Base-by-base conservation (phyloP, 2,113 vertebrate genomes). In the Dasyornis broadbenti region DNA sequence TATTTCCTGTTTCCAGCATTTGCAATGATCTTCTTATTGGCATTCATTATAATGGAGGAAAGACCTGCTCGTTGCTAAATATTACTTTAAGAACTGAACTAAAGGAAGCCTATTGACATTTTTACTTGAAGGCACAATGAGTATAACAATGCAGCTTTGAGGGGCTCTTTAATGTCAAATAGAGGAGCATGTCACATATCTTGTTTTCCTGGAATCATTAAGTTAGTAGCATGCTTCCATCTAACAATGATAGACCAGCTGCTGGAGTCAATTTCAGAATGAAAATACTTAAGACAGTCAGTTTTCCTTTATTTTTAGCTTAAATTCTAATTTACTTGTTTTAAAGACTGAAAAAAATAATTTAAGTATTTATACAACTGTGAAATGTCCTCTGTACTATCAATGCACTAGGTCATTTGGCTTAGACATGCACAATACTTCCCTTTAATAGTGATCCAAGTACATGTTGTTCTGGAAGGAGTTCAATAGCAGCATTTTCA, bases 361-460 rank as follows among this genome's bases (percentile, higher is more conserved):
- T 94, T 96, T 96, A 97, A 96, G 97, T 97, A 97, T 97, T 97
- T 97, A 95, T 92, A 11, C 78, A 97, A 97, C 96, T 95, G 83
- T 95, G 91, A 98, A 98, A 95, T 94, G 94, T 57, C 90, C 84
- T 86, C 96, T 92, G 87, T 82, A 95, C 97, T 95, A 93, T 97
- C 95, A 96, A 89, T 61, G 89, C 90, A 84, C 85, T 86, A 84
- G 96, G 97, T 97, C 95, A 95, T 94, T 98, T 98, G 97, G 97
- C 97, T 95, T 89, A 94, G 61, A 90, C 79, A 84, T 44, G 93
- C 52, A 83, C 92, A 97, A 78, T 63, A 89, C n/a, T 96, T 95
- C 63, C 92, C 98, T 98, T 98, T 98, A 95, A 98, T 98, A 95
- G 10, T 12, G 89, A 89, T 98, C 98, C 98, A 98, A 98, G 98